Evolutionary conservation across 2,797 vertebrate genomes (phyloP).

Genomic region (Adrianichthys oophorus): DNA sequence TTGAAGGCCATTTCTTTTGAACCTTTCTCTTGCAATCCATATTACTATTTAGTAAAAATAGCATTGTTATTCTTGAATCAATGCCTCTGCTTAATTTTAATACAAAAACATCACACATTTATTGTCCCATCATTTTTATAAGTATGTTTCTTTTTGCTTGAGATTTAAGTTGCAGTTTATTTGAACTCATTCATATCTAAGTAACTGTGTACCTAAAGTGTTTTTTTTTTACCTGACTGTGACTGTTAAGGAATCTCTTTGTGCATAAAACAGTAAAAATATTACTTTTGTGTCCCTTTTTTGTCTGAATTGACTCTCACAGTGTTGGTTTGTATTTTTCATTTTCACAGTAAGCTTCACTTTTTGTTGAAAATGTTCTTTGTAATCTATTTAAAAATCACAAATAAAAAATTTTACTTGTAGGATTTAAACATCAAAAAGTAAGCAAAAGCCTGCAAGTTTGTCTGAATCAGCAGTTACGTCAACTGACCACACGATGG

Average conservation of each 20-base stretch:
- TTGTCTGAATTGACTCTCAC: constrained; percentile 43
- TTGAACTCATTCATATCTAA: no score
- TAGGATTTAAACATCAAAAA: constrained; percentile 11
- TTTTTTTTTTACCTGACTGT: constrained; percentile 9
- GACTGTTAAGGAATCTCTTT: constrained; percentile 14
- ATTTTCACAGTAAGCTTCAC: not conserved
- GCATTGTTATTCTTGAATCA: no score
- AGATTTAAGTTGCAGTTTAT: no score
- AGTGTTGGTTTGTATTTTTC: constrained; percentile 1
- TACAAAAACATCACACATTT: no score
- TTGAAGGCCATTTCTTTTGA: no score
- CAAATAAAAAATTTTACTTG: constrained; percentile 9
- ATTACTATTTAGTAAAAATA: no score
- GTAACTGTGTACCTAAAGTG: no score
- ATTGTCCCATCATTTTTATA: no score
- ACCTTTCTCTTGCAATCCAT: no score
- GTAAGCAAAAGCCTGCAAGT: not conserved
- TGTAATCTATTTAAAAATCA: constrained; percentile 23
- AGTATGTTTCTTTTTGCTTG: no score
- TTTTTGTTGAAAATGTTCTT: constrained; percentile 15
- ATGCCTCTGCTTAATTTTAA: no score
- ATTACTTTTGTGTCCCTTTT: constrained; percentile 61
- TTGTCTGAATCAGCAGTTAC: constrained; percentile 41
- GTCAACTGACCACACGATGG: constrained; percentile 64
- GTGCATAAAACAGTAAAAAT: constrained; percentile 25